Percentiles rank a stretch among this genome's conserved stretches.
phyloP scores from a whole-genome alignment of 2,113 vertebrate genomes.

The Platysternon megacephalum region DNA sequence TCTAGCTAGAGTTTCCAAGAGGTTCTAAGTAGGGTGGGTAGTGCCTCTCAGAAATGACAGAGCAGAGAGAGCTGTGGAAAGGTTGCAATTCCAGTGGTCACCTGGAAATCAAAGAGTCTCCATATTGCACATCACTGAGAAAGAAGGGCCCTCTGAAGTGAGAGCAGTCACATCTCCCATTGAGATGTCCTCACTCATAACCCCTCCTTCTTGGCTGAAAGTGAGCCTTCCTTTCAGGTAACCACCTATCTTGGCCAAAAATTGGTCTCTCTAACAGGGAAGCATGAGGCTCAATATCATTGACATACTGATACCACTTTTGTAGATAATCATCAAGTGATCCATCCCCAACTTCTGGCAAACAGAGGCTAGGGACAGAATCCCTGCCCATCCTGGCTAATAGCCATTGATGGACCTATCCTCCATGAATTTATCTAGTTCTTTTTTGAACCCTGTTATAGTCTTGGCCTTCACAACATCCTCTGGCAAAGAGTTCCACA shows the following conservation, averaged over 20 bases:
- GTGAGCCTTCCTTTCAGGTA: neutral
- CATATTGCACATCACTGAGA: no score
- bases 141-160: neutral
- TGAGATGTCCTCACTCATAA: neutral
- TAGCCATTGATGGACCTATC: no score
- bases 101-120: no score
- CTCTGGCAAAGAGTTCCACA: no score
- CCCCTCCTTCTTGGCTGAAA: neutral
- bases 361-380: no score
- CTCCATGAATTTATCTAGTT: no score
- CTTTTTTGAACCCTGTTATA: no score
- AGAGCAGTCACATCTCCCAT: neutral
- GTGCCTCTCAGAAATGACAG: neutral
- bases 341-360: no score
- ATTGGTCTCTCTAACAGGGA: neutral
- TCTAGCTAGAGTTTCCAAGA: no score
- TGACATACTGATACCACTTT: neutral
- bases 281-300: neutral
- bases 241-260: neutral
- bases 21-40: neutral
- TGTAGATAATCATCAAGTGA: no score
- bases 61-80: neutral
- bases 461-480: no score
- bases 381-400: no score
- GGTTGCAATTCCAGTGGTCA: neutral